Conservation (phyloP, 2,797 vertebrate genomes). For the Alectoris magna region DNA sequence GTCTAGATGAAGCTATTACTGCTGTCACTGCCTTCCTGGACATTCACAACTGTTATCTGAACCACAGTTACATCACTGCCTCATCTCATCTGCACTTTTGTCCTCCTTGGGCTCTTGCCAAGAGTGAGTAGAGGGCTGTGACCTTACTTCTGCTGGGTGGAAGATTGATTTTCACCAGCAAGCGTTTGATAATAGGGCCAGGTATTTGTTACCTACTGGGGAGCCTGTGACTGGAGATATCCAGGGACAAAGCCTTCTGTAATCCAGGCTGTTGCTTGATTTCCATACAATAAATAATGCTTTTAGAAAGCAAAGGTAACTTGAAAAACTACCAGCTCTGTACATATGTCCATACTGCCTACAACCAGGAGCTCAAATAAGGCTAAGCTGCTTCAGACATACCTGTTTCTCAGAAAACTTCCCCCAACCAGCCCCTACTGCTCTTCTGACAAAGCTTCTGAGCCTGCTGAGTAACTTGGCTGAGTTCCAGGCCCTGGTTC, state of each 20-base stretch:
- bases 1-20: not conserved
- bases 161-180: not conserved
- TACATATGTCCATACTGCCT: not conserved
- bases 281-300: not conserved
- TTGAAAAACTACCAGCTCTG: not conserved
- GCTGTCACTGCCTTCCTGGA: not conserved
- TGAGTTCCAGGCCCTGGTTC: not conserved
- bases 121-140: not conserved
- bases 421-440: not conserved
- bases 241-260: not conserved
- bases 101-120: not conserved
- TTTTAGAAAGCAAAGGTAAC: not conserved
- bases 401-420: not conserved
- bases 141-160: not conserved
- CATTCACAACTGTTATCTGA: not conserved
- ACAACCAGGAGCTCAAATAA: not conserved
- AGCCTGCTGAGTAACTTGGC: constrained; percentile 38
- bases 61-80: not conserved
- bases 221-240: not conserved
- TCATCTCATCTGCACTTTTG: not conserved
- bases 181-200: not conserved
- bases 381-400: not conserved
- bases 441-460: constrained; percentile 20
- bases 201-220: not conserved
- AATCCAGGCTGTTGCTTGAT: not conserved